A percentile compares a stretch with the other conserved stretches of the same genome.
phyloP scores from a whole-genome alignment of 2,113 vertebrate species.

The Lepisosteus osseus region DNA sequence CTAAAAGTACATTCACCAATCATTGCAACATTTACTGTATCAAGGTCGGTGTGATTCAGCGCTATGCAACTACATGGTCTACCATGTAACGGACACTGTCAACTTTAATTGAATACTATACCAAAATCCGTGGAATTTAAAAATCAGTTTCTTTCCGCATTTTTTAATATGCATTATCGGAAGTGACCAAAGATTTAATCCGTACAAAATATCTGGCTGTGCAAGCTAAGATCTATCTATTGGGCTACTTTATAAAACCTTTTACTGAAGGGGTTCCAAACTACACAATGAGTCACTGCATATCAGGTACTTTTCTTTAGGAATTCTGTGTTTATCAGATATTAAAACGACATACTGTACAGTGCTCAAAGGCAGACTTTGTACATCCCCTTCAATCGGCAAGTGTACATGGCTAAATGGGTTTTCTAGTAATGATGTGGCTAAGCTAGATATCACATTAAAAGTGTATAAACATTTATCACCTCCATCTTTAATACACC shows the following conservation, averaged over 20 bases:
- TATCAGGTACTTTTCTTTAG: constrained; percentile 13
- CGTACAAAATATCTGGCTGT: constrained; percentile 14
- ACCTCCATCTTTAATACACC: constrained; percentile 59
- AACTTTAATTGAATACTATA: neutral
- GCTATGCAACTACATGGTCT: neutral
- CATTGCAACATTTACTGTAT: neutral
- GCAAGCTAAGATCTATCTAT: constrained; percentile 18
- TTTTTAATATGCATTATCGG: constrained; percentile 2
- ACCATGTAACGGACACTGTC: neutral
- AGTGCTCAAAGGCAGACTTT: neutral
- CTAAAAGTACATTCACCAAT: neutral
- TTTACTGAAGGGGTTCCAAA: constrained; percentile 2
- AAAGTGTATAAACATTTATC: constrained; percentile 45
- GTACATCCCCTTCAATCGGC: constrained; percentile 12
- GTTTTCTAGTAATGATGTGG: constrained; percentile 14
- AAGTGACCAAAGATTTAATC: constrained; percentile 14
- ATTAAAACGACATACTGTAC: constrained; percentile 18
- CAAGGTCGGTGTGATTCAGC: neutral
- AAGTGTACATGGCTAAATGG: neutral
- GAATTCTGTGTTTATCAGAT: constrained; percentile 20
- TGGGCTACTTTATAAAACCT: constrained; percentile 11
- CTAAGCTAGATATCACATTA: constrained; percentile 37
- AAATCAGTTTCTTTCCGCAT: neutral
- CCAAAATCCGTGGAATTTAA: neutral
- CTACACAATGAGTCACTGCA: constrained; percentile 11